Conservation (phyloP, 2,113 vertebrate genomes). For the Saguinus imperator region DNA sequence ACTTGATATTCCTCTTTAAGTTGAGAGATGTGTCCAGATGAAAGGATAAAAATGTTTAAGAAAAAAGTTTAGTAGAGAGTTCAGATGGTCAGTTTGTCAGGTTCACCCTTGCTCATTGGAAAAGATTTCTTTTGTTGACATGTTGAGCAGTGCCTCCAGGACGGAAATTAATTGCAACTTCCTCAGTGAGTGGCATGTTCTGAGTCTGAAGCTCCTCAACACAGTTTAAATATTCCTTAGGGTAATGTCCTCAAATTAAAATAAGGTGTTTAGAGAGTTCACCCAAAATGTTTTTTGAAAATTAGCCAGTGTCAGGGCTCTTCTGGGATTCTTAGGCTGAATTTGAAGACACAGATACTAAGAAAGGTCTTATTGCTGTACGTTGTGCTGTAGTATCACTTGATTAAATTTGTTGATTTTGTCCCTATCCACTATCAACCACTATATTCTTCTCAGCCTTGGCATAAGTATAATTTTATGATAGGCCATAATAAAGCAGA, state of each 20-base stretch:
- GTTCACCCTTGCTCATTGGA: not conserved
- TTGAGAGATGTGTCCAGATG: not conserved
- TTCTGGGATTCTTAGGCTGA: slow-evolving; percentile 30
- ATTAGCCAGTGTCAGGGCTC: not conserved
- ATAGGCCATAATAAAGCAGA: not conserved
- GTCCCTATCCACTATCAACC: not conserved
- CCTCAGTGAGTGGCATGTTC: not conserved
- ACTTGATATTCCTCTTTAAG: slow-evolving; percentile 48
- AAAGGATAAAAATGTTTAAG: not conserved
- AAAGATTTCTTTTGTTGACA: slow-evolving; percentile 27
- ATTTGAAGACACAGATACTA: slow-evolving; percentile 21
- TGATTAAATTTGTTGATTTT: not conserved
- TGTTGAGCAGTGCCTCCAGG: slow-evolving; percentile 45
- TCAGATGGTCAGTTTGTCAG: slow-evolving; percentile 32
- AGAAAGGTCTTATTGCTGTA: not conserved
- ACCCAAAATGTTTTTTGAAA: slow-evolving; percentile 20
- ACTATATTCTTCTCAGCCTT: not conserved
- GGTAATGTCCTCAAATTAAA: slow-evolving; percentile 64
- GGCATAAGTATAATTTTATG: slow-evolving; percentile 4
- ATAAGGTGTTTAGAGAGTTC: slow-evolving; percentile 63
- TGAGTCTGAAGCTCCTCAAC: not conserved
- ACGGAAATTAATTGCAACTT: slow-evolving; percentile 62
- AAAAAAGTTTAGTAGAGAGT: not conserved
- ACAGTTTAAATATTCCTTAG: slow-evolving; percentile 46
- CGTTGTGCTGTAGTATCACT: not conserved